Conservation (phyloP, 2,888 invertebrate species). For the Archips xylosteana region DNA sequence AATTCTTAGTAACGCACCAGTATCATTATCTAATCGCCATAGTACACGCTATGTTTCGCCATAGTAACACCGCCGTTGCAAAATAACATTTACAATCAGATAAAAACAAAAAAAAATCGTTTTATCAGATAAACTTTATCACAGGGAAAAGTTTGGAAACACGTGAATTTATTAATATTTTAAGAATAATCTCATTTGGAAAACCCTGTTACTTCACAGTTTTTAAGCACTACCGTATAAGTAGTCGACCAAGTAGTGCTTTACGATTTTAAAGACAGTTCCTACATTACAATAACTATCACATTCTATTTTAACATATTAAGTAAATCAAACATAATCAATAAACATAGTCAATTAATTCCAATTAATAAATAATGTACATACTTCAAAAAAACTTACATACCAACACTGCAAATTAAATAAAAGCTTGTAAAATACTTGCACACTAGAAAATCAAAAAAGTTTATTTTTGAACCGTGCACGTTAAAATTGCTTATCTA, state of each 20-base stretch:
- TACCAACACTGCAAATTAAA: not conserved
- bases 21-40: conserved; percentile 26
- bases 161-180: not conserved
- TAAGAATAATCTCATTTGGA: not conserved
- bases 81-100: conserved; percentile 24
- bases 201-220: not conserved
- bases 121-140: conserved; percentile 28
- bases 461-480: no score
- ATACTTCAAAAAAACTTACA: no score
- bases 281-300: no score
- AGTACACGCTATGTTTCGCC: conserved; percentile 2
- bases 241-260: no score
- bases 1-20: conserved; percentile 2
- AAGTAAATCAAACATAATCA: no score
- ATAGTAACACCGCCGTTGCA: conserved; percentile 22
- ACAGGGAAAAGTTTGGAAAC: not conserved
- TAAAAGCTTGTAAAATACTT: no score
- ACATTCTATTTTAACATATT: no score
- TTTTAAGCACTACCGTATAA: not conserved
- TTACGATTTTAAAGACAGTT: no score
- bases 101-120: conserved; percentile 6
- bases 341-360: no score
- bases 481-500: no score
- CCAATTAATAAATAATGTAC: no score
- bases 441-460: no score